Evolutionary conservation across 2,113 vertebrate species (phyloP).

Genomic region (Lophotis ruficrista): DNA sequence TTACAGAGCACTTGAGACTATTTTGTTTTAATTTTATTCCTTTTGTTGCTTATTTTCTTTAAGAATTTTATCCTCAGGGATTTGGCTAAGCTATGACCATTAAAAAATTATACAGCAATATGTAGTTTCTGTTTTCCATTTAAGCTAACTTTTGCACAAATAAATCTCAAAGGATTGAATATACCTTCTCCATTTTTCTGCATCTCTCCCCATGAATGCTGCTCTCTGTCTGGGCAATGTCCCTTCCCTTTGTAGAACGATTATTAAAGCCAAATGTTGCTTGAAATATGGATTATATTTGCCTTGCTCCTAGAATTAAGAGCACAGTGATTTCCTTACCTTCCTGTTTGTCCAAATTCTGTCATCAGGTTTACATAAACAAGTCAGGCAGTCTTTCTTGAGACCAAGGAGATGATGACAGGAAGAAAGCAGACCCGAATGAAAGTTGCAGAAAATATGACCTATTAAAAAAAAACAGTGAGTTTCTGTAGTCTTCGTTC

Average conservation of each 20-base stretch:
- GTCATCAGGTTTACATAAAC: conserved; percentile 29
- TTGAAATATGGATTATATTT: conserved; percentile 30
- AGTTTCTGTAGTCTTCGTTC: neutral
- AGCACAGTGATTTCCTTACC: neutral
- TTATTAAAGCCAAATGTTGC: conserved; percentile 52
- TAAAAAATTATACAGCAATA: conserved; percentile 34
- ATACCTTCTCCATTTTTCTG: conserved; percentile 39
- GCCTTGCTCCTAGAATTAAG: neutral
- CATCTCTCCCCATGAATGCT: neutral
- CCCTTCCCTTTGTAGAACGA: neutral
- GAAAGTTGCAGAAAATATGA: neutral
- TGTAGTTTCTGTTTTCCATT: conserved; percentile 53
- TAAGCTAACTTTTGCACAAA: conserved; percentile 46
- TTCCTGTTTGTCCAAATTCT: conserved; percentile 41
- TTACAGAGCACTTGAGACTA: neutral
- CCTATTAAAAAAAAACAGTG: neutral
- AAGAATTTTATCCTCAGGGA: conserved; percentile 12
- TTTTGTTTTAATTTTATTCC: conserved; percentile 35
- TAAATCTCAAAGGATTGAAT: conserved; percentile 25
- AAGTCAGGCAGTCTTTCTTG: neutral
- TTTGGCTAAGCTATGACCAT: neutral
- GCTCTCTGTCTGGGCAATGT: neutral
- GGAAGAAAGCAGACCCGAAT: neutral
- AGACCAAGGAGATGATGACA: neutral
- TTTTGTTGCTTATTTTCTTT: conserved; percentile 37